Base-by-base conservation (phyloP, 2,113 vertebrate species). In the Cranoglanis bouderius region DNA sequence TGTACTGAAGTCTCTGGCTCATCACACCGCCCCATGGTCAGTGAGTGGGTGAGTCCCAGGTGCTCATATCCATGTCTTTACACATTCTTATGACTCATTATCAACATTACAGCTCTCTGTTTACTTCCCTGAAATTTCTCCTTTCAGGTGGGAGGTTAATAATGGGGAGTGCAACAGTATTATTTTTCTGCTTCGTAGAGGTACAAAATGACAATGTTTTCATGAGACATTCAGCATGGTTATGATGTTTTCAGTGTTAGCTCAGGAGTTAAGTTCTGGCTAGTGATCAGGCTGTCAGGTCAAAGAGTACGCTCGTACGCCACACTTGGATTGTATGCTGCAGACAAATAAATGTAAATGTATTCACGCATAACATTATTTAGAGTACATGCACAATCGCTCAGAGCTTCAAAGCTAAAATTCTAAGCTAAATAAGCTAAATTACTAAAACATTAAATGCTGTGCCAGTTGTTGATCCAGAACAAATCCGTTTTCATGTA, bases 71-170 rank as follows among this genome's bases (percentile, higher is more conserved):
- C 55, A 82, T 82, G 53, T 12, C 9, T 59, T 82, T 57, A 82
- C 65, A 70, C 67, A 85, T 72, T 53, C 65, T 12, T 38, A 53
- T 85, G 84, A 72, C 63, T 85, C 83, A 84, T 63, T 67, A 85
- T 49, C 29, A 51, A 10, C 14, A 55, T 55, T 81, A 35, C 83
- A 85, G 61, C 83, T 70, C 61, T 70, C 16, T 49, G 6, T 29
- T 70, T 51, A 35, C 83, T 55, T 81, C 65, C 40, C 43, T 4
- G 46, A 51, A 70, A 43, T 29, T 67, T 29, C 57, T 63, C 8
- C 38, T 26, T 61, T 46, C 38, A 43, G 26, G 32, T 26, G 8
- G 59, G 61, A 65, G 59, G 82, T 18, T 77, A 49, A 78, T 78
- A 78, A 51, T 18, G 46, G 5, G 40, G 43, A 8, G 7, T 6